phyloP scores from a whole-genome alignment of 1,140 invertebrate genomes.

The Magallana gigas region DNA sequence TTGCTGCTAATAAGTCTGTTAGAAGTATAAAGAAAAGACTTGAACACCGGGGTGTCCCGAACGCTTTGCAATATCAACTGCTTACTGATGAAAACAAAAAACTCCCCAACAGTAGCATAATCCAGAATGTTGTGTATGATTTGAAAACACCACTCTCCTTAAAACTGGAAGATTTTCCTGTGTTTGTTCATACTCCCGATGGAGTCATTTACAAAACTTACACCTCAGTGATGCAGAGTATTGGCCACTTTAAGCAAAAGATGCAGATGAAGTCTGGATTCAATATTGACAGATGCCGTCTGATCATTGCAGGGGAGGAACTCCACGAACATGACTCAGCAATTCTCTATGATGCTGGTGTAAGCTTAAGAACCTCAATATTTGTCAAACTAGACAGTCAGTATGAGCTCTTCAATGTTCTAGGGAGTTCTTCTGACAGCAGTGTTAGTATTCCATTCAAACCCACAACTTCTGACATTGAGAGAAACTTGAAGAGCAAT shows the following conservation, averaged over 20 bases:
- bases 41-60: constrained; percentile 71
- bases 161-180: constrained; percentile 69
- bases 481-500: constrained; percentile 65
- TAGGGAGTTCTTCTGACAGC: constrained; percentile 63
- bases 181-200: constrained; percentile 69
- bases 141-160: constrained; percentile 64
- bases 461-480: constrained; percentile 61
- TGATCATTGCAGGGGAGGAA: constrained; percentile 67
- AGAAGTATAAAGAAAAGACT: constrained; percentile 67
- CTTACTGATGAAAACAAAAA: constrained; percentile 57
- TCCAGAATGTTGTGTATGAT: constrained; percentile 68
- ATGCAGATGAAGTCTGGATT: constrained; percentile 73
- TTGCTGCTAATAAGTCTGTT: constrained; percentile 64
- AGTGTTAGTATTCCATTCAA: constrained; percentile 66
- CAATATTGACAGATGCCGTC: constrained; percentile 60
- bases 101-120: constrained; percentile 61
- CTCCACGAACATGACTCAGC: constrained; percentile 57
- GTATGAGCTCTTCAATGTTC: constrained; percentile 63
- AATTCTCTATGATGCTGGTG: constrained; percentile 66
- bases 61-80: constrained; percentile 69
- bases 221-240: constrained; percentile 65
- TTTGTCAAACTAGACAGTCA: constrained; percentile 64
- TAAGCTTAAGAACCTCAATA: constrained; percentile 69
- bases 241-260: constrained; percentile 66
- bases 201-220: constrained; percentile 72